phyloP scores from a whole-genome alignment of 1,140 invertebrate genomes.

The Aleiodes sp. region DNA sequence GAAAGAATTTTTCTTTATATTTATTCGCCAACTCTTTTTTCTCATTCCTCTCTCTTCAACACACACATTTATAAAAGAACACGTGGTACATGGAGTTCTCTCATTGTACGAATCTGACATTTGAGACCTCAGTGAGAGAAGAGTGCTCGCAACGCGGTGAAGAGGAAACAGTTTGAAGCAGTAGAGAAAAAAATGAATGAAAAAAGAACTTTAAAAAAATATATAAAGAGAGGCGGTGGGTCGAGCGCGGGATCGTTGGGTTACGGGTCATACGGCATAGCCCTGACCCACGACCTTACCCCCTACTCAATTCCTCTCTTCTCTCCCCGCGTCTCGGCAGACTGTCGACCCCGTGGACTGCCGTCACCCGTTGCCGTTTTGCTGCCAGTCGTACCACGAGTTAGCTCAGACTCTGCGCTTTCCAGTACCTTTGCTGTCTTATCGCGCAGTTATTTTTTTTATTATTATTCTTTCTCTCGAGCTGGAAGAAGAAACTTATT shows the following conservation, averaged over 20 bases:
- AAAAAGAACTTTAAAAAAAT: background rate
- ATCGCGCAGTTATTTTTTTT: no score
- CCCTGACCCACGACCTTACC: constrained; percentile 63
- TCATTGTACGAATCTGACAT: constrained; percentile 43
- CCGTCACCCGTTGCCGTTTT: constrained; percentile 44
- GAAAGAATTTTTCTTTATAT: background rate
- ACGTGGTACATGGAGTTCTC: constrained; percentile 14
- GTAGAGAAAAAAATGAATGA: constrained; percentile 23
- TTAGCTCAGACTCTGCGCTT: constrained; percentile 37
- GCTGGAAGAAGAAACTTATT: no score
- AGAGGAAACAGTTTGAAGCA: constrained; percentile 31
- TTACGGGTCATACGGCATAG: constrained; percentile 61
- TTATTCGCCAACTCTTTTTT: background rate
- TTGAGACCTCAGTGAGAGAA: constrained; percentile 24
- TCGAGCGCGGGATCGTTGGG: constrained; percentile 58
- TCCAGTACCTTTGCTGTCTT: constrained; percentile 15
- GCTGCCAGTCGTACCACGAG: constrained; percentile 48
- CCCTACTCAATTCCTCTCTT: constrained; percentile 46
- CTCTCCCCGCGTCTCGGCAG: constrained; percentile 35
- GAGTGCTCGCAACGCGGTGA: background rate
- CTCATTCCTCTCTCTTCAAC: background rate
- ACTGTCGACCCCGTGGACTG: constrained; percentile 46
- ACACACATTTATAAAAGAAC: background rate
- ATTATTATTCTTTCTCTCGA: no score
- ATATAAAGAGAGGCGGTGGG: constrained; percentile 35